Evolutionary conservation across 2,113 vertebrate species (phyloP).

Genomic region (Xiphias gladius): DNA sequence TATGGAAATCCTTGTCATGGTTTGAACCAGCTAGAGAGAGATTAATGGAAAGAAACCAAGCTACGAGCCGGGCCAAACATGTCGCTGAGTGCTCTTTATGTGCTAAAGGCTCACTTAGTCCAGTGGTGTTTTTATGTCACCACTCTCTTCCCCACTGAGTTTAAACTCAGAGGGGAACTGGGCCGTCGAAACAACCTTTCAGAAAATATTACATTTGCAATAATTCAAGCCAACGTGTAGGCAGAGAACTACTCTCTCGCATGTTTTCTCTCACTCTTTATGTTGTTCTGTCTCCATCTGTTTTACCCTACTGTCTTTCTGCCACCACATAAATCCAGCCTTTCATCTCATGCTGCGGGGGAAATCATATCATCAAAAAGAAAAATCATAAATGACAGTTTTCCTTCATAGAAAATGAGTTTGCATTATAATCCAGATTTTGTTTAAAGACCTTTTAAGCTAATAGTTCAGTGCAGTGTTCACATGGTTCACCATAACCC

Average conservation of each 20-base stretch:
- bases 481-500: background rate
- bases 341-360: constrained; percentile 3
- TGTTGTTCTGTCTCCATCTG: background rate
- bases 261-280: background rate
- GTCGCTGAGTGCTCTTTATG: constrained; percentile 14
- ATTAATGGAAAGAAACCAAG: constrained; percentile 41
- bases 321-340: background rate
- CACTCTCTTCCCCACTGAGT: background rate
- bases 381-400: background rate
- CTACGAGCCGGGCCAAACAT: constrained; percentile 19
- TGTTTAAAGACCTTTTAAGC: background rate
- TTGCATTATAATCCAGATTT: background rate
- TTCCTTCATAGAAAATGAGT: background rate
- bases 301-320: constrained; percentile 6
- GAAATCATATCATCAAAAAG: constrained; percentile 8
- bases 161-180: constrained; percentile 13
- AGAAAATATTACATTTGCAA: constrained; percentile 26
- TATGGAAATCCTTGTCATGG: constrained; percentile 50
- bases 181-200: constrained; percentile 23
- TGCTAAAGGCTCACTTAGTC: constrained; percentile 21
- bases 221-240: constrained; percentile 23
- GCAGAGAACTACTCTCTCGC: background rate
- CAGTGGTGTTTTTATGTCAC: constrained; percentile 11
- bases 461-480: background rate
- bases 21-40: constrained; percentile 23